Conservation (phyloP, 2,797 vertebrate species). For the Borostomias antarcticus region DNA sequence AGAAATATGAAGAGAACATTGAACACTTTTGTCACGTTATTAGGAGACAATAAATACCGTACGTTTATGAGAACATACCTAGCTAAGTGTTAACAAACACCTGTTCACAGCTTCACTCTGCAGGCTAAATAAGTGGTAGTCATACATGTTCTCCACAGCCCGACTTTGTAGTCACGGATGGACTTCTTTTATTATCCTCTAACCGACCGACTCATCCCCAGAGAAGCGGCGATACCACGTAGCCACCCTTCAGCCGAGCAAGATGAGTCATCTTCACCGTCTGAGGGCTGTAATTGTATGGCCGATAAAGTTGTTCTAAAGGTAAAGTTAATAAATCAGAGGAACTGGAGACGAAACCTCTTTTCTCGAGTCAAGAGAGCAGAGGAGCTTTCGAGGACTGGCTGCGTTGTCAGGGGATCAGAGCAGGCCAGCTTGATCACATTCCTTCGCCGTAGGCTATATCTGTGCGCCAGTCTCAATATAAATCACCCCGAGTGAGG, state of each 20-base stretch:
- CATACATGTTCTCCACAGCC: not conserved
- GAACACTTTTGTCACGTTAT: not conserved
- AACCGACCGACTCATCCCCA: slow-evolving; percentile 11
- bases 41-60: slow-evolving; percentile 10
- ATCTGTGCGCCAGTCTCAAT: slow-evolving; percentile 25
- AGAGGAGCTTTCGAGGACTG: not conserved
- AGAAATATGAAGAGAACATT: not conserved
- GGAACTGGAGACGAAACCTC: not conserved
- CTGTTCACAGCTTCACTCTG: slow-evolving; percentile 9
- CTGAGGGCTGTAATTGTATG: slow-evolving; percentile 10
- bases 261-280: not conserved
- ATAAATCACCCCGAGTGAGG: slow-evolving; percentile 53
- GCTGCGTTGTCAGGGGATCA: not conserved
- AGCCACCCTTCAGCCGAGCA: slow-evolving; percentile 6
- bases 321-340: not conserved
- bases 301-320: not conserved
- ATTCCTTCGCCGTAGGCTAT: too few relatives aligned
- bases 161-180: not conserved
- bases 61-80: slow-evolving; percentile 4
- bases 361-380: not conserved
- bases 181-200: slow-evolving; percentile 11
- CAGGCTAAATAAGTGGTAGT: not conserved
- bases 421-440: slow-evolving; percentile 8
- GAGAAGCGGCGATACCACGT: too few relatives aligned
- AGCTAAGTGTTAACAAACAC: not conserved